These are phyloP conservation scores for Cladopsammia gracilis DNA, from an alignment of 64 coral and sea anemone genomes.

Conservation along the genomic window DNA sequence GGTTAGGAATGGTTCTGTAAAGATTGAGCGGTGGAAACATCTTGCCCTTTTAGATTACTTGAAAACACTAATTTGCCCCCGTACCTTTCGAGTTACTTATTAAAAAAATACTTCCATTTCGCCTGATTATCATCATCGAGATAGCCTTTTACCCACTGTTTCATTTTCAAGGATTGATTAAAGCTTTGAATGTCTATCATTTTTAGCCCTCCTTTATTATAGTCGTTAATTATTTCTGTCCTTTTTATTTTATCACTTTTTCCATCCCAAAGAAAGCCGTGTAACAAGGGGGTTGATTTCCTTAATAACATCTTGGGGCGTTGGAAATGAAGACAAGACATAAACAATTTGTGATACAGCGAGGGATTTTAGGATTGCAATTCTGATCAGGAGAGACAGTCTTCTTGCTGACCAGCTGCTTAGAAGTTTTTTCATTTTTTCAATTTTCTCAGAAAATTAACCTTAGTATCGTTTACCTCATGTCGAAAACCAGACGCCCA, in stretches of 20 bases:
- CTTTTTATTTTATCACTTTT: too few relatives aligned
- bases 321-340: neutral
- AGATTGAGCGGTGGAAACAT: neutral
- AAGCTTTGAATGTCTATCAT: slow-evolving; percentile 44
- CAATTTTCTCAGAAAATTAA: neutral
- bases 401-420: neutral
- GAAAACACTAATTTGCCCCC: neutral
- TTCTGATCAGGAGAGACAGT: neutral
- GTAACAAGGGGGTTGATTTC: neutral
- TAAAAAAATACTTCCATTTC: slow-evolving; percentile 42
- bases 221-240: neutral
- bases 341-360: neutral
- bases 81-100: neutral
- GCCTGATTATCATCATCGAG: slow-evolving; percentile 35
- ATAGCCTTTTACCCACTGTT: slow-evolving; percentile 49
- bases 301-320: too few relatives aligned
- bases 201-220: slow-evolving; percentile 17
- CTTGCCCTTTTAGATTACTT: neutral
- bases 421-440: neutral
- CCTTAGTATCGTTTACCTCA: too few relatives aligned
- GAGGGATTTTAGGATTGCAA: neutral
- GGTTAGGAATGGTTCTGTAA: neutral
- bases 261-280: neutral
- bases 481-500: too few relatives aligned
- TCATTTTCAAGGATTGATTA: slow-evolving; percentile 33